Conservation (phyloP, 1,140 invertebrate genomes). For the Polypedilum pembai region DNA sequence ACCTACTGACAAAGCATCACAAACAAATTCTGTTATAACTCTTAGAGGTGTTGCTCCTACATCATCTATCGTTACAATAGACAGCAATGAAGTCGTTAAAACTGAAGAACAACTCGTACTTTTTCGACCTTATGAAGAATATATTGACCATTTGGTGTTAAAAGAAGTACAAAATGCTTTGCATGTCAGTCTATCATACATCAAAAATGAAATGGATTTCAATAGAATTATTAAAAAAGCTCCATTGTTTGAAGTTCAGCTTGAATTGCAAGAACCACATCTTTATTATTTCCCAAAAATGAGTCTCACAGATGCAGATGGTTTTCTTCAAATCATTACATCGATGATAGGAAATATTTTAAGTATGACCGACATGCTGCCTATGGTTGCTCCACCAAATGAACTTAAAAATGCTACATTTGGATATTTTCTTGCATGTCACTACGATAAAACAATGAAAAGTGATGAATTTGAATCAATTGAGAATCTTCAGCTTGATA, state of each 20-base stretch:
- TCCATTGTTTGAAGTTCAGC: conserved; percentile 55
- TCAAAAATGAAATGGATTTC: conserved; percentile 43
- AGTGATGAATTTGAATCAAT: conserved; percentile 34
- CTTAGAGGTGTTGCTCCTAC: not conserved
- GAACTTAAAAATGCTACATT: not conserved
- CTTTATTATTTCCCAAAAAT: conserved; percentile 57
- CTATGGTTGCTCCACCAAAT: conserved; percentile 30
- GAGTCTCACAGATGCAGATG: conserved; percentile 49
- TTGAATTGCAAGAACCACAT: conserved; percentile 54
- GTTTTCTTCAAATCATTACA: conserved; percentile 54
- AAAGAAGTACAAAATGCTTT: conserved; percentile 1
- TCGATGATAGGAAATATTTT: conserved; percentile 54
- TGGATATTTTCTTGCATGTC: conserved; percentile 32
- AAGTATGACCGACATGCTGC: conserved; percentile 45
- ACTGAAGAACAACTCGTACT: not conserved
- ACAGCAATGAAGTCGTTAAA: not conserved
- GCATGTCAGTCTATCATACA: conserved; percentile 37
- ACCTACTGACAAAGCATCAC: conserved; percentile 22
- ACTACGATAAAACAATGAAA: conserved; percentile 29
- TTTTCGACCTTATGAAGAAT: conserved; percentile 23
- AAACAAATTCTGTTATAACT: not conserved
- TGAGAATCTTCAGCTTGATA: conserved; percentile 34
- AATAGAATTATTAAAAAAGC: conserved; percentile 35
- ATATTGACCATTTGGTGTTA: conserved; percentile 13
- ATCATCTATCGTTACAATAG: not conserved